A percentile compares a stretch with the other conserved stretches of the same genome.
Conservation (phyloP, 2,797 vertebrate genomes). For the Bovichtus variegatus region DNA sequence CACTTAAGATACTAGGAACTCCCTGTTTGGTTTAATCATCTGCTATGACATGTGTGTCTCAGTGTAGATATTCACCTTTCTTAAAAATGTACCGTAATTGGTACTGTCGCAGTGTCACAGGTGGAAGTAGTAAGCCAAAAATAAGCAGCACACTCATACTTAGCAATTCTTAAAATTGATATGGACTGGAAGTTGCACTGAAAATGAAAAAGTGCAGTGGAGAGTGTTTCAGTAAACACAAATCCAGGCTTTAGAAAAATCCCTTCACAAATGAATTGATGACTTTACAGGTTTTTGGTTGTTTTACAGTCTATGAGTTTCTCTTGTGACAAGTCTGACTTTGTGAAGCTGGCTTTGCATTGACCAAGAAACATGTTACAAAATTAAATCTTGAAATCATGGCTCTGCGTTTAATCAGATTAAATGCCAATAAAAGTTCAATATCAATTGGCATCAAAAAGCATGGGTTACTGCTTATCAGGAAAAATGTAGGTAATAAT, state of each 20-base stretch:
- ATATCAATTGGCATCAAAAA: background rate
- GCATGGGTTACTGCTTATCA: background rate
- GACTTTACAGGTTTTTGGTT: background rate
- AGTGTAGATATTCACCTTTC: background rate
- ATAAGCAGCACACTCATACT: background rate
- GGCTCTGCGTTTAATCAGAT: too few relatives aligned
- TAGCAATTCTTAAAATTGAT: background rate
- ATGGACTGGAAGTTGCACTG: background rate
- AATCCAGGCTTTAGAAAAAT: background rate
- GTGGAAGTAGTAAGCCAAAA: background rate
- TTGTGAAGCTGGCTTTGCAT: background rate
- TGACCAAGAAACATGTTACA: background rate
- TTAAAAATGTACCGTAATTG: background rate
- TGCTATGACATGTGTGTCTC: constrained; percentile 11
- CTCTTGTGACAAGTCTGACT: background rate
- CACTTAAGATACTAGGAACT: constrained; percentile 24
- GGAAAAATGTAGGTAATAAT: background rate
- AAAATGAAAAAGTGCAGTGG: background rate
- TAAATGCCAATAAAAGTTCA: background rate
- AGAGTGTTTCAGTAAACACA: background rate
- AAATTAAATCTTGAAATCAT: background rate
- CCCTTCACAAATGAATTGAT: background rate
- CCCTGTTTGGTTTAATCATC: constrained; percentile 14
- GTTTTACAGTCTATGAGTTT: background rate
- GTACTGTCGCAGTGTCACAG: background rate